Base-by-base conservation (phyloP, 2,113 vertebrate genomes). In the Patagioenas fasciata region DNA sequence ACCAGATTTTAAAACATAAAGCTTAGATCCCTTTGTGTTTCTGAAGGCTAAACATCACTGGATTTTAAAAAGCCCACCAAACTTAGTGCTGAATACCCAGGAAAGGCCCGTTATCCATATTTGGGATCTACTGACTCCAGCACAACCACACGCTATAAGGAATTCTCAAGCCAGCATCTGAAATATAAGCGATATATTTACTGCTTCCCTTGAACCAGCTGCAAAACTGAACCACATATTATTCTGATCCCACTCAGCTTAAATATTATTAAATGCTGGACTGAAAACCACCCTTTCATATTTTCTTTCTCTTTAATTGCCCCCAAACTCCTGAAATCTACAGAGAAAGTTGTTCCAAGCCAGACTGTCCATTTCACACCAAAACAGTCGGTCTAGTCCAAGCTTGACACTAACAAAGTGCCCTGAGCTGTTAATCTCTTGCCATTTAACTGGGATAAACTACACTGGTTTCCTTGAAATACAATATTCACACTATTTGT, bases 401-500 rank as follows among this genome's bases (percentile, higher is more conserved):
- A 83, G 65, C 50, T 0, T 62, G 66, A 89, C 89, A 80, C 54
- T 48, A 77, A 91, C 58, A 2, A 80, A 90, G 93, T 74, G 78
- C 47, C 77, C 91, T 66, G 85, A 95, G 92, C 93, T 94, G 91
- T 80, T 97, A 97, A 97, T 97, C 97, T 95, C 92, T 69, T 79
- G 87, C 84, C 95, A 95, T 94, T 94, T 95, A 96, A 93, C 89
- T 26, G 60, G 91, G 91, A 94, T 94, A 91, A 89, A 86, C 95
- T 29, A 50, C 79, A 34, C 53, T 11, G 36, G 85, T 95, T 92
- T 95, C 91, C 88, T 91, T 96, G 96, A 97, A 96, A 97, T 51
- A 95, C 95, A 97, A 95, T 97, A 97, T 96, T 96, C 95, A 95
- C 95, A 73, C 96, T 91, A 91, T 95, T 62, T 91, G 64, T 65